Evolutionary conservation across 2,113 vertebrate genomes (phyloP).

Genomic region (Fulmarus glacialis): DNA sequence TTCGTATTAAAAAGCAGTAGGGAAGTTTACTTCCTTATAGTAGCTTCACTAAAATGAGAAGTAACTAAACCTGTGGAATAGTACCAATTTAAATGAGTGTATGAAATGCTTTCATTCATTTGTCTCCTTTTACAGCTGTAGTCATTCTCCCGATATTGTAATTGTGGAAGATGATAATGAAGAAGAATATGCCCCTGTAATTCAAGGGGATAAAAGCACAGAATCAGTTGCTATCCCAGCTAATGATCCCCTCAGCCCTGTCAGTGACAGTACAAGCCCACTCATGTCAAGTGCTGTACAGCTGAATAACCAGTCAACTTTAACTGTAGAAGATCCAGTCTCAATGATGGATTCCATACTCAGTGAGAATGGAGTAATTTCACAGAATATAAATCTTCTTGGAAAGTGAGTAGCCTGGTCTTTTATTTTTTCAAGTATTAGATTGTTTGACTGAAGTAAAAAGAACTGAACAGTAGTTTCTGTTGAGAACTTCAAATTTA

Average conservation of each 20-base stretch:
- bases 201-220: constrained; percentile 71
- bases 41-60: not conserved
- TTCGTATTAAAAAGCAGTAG: not conserved
- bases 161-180: constrained; percentile 87
- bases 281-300: constrained; percentile 82
- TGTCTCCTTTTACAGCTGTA: constrained; percentile 57
- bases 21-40: not conserved
- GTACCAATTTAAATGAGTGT: not conserved
- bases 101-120: not conserved
- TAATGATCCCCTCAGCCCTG: constrained; percentile 39
- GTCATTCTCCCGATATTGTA: constrained; percentile 84
- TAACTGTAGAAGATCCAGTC: constrained; percentile 88
- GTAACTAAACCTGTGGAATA: not conserved
- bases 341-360: constrained; percentile 98
- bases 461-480: not conserved
- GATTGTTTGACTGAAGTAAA: not conserved
- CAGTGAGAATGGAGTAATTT: constrained; percentile 87
- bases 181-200: constrained; percentile 72
- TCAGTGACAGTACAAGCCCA: constrained; percentile 52
- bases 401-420: constrained; percentile 86
- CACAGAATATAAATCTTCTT: constrained; percentile 93
- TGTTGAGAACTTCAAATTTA: not conserved
- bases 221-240: constrained; percentile 45
- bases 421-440: not conserved
- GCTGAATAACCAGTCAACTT: constrained; percentile 80